Conservation (phyloP, 2,113 vertebrate genomes). For the Pangasianodon gigas region DNA sequence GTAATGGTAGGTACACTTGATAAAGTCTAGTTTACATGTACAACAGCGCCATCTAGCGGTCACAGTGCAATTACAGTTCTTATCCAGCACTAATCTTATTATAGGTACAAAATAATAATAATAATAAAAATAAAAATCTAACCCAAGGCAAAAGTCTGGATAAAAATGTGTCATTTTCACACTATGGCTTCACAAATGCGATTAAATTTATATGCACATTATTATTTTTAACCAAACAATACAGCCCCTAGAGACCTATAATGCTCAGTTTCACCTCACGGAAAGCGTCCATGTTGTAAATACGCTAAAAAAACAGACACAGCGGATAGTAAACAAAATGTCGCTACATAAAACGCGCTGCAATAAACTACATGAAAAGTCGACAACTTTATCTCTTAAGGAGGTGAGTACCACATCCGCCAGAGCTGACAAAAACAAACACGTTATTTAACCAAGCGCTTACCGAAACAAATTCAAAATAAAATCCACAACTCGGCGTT, state of each 20-base stretch:
- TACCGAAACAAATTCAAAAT: not conserved
- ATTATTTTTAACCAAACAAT: not conserved
- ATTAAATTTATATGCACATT: not conserved
- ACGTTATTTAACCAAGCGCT: not conserved
- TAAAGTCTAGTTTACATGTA: not conserved
- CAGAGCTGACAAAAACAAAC: not conserved
- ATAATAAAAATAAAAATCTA: not conserved
- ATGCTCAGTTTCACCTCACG: not conserved
- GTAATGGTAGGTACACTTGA: not conserved
- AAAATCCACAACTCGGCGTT: not conserved
- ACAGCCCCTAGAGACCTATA: not conserved
- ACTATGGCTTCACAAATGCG: not conserved
- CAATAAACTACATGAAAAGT: not conserved
- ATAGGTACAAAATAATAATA: not conserved
- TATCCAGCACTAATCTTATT: constrained; percentile 13
- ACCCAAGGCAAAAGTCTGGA: not conserved
- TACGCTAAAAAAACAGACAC: not conserved
- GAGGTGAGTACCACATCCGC: not conserved
- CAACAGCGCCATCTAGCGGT: constrained; percentile 16
- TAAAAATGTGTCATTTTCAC: not conserved
- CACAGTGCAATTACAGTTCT: too few relatives aligned
- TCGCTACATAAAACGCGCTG: not conserved
- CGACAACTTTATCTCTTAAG: not conserved
- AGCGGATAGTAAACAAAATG: not conserved
- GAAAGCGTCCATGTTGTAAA: not conserved